Evolutionary conservation across 1,140 invertebrate species (phyloP).

Genomic region (Drosophila orosa): DNA sequence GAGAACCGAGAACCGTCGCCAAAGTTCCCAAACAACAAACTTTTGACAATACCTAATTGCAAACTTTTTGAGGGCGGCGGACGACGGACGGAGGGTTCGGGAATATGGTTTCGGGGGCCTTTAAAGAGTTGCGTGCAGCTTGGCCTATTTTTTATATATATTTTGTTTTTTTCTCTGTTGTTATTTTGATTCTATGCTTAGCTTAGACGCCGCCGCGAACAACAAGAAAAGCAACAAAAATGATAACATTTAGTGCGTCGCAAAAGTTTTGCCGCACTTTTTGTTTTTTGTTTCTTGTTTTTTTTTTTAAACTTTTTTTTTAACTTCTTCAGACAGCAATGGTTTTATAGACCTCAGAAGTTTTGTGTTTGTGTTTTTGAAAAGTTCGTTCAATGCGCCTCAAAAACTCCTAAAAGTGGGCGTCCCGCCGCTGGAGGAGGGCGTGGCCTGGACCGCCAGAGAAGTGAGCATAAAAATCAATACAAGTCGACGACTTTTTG

Average conservation of each 20-base stretch:
- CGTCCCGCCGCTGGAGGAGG: neutral
- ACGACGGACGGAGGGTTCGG: slow-evolving; percentile 3
- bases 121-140: slow-evolving; percentile 70
- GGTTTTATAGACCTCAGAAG: slow-evolving; percentile 70
- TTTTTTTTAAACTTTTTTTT: slow-evolving; percentile 41
- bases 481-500: slow-evolving; percentile 43
- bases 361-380: slow-evolving; percentile 77
- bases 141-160: slow-evolving; percentile 59
- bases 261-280: slow-evolving; percentile 70
- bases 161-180: neutral
- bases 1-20: slow-evolving; percentile 66
- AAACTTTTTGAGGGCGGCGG: slow-evolving; percentile 67
- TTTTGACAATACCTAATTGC: slow-evolving; percentile 82
- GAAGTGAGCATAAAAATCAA: slow-evolving; percentile 27
- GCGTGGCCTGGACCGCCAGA: slow-evolving; percentile 4
- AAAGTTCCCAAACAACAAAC: slow-evolving; percentile 74
- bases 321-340: slow-evolving; percentile 59
- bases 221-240: slow-evolving; percentile 60
- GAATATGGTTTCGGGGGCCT: slow-evolving; percentile 35
- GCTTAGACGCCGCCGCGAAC: slow-evolving; percentile 57
- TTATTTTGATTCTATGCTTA: slow-evolving; percentile 39
- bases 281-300: slow-evolving; percentile 34
- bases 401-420: slow-evolving; percentile 28
- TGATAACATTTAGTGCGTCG: slow-evolving; percentile 81
- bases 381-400: slow-evolving; percentile 54